Percentiles rank a stretch among this genome's conserved stretches.
These are phyloP conservation scores for Nothocercus nigrocapillus DNA, from an alignment of 2,113 vertebrate genomes.

Conservation along the genomic window DNA sequence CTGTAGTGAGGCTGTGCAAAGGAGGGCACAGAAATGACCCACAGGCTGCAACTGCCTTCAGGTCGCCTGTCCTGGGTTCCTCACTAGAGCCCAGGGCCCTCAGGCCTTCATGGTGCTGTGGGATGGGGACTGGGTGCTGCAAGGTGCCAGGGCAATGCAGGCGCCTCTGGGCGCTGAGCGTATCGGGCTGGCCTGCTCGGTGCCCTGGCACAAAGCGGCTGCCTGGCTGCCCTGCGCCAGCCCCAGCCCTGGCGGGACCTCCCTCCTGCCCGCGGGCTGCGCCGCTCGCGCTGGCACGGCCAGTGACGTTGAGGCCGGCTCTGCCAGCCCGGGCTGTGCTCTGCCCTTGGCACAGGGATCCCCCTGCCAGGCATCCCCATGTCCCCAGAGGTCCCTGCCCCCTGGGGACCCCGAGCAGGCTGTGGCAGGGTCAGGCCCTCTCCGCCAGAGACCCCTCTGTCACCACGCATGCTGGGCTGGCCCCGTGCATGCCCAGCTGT, in stretches of 20 bases:
- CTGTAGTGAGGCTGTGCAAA: fast-evolving
- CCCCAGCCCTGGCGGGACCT: neutral
- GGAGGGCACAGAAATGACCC: neutral
- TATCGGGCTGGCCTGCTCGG: neutral
- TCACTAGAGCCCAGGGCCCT: fast-evolving
- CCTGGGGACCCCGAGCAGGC: neutral
- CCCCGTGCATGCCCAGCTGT: neutral
- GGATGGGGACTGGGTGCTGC: neutral
- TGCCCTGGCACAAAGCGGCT: neutral
- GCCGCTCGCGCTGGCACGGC: neutral
- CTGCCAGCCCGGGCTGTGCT: neutral
- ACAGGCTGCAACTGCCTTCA: neutral
- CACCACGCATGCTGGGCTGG: fast-evolving
- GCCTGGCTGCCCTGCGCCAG: neutral
- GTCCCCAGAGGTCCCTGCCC: neutral
- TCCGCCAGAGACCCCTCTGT: neutral
- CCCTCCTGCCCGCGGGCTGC: neutral
- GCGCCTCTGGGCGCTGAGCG: neutral
- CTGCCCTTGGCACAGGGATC: neutral
- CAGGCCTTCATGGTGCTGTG: neutral
- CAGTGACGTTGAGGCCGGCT: neutral
- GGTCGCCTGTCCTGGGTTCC: neutral
- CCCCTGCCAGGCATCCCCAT: neutral
- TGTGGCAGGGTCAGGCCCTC: neutral
- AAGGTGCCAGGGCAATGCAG: neutral